Percentiles rank a stretch among this genome's conserved stretches.
Conservation (phyloP, 2,888 invertebrate genomes). For the Caenorhabditis virilis region DNA sequence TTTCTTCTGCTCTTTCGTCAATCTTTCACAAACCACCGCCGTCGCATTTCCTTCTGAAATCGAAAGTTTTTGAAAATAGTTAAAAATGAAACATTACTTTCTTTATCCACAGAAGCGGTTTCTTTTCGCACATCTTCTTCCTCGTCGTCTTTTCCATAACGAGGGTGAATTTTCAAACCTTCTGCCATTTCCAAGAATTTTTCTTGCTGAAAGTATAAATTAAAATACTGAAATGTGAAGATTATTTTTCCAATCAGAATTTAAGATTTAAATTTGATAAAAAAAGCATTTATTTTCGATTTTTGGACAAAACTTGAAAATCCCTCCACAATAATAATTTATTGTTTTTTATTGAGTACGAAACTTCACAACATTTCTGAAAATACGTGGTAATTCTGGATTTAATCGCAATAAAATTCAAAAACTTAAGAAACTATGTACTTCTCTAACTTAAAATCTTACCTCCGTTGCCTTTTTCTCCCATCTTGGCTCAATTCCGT, state of each 20-base stretch:
- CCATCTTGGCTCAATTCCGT: constrained; percentile 34
- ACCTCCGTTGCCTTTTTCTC: constrained; percentile 26
- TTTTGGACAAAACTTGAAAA: no score
- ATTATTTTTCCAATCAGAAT: no score
- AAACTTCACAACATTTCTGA: no score
- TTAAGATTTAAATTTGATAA: no score
- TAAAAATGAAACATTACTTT: not conserved
- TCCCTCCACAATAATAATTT: no score
- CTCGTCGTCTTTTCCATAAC: constrained; percentile 20
- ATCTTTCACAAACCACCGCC: constrained; percentile 8
- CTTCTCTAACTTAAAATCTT: not conserved
- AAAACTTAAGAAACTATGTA: no score
- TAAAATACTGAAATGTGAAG: no score
- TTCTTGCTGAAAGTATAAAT: no score
- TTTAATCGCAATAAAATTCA: no score
- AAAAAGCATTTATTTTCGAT: no score
- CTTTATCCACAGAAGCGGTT: constrained; percentile 2
- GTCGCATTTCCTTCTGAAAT: not conserved
- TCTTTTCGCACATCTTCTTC: constrained; percentile 6
- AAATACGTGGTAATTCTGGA: no score
- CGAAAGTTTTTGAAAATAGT: not conserved
- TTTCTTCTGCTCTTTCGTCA: constrained; percentile 35
- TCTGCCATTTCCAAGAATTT: constrained; percentile 35
- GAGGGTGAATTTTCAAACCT: constrained; percentile 37
- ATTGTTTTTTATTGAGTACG: no score